Conservation (phyloP, 2,888 invertebrate species). For the Gibbula magus region DNA sequence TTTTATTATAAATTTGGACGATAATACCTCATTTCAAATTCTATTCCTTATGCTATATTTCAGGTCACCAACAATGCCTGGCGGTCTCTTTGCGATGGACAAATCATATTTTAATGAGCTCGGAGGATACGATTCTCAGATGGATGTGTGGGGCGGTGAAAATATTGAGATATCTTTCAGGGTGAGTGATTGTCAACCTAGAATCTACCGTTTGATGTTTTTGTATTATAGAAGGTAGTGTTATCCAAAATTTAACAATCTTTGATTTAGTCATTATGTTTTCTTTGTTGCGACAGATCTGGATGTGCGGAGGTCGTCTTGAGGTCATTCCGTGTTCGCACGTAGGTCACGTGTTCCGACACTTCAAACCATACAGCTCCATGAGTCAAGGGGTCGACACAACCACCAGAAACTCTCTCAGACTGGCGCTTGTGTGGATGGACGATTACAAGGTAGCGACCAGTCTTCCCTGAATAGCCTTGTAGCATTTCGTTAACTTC, state of each 20-base stretch:
- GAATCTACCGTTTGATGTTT: no score
- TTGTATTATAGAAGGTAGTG: no score
- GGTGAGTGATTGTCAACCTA: constrained; percentile 77
- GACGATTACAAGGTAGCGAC: constrained; percentile 88
- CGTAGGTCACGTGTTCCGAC: constrained; percentile 96
- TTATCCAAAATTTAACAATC: no score
- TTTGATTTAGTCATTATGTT: no score
- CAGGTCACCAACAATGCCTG: constrained; percentile 76
- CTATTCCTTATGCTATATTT: no score
- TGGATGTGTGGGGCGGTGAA: constrained; percentile 99
- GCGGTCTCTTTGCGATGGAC: constrained; percentile 95
- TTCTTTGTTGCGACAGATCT: no score
- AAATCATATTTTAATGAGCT: constrained; percentile 89
- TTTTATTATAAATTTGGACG: no score
- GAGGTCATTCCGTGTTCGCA: constrained; percentile 95
- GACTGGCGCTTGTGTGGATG: constrained; percentile 97
- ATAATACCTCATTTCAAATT: no score
- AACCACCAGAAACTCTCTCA: constrained; percentile 91
- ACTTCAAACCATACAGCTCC: constrained; percentile 92
- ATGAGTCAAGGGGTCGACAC: constrained; percentile 86
- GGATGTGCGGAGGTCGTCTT: constrained; percentile 96
- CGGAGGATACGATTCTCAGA: constrained; percentile 93
- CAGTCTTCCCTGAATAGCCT: no score
- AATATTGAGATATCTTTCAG: constrained; percentile 97
- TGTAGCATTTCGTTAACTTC: no score